Percentiles rank a stretch among this genome's conserved stretches.
phyloP scores from a whole-genome alignment of 2,797 vertebrate genomes.

The Varecia variegata region DNA sequence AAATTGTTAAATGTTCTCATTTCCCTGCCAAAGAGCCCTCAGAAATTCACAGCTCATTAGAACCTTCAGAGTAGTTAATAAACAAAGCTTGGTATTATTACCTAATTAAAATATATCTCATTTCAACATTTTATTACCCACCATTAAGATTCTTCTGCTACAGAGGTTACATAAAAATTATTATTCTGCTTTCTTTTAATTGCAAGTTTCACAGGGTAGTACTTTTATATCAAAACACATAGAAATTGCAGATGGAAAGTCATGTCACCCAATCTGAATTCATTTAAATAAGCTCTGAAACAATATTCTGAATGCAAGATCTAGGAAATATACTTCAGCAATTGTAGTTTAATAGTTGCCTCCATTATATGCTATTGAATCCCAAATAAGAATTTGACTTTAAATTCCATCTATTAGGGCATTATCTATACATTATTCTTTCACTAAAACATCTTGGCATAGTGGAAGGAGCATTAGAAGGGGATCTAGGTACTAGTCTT shows the following conservation, averaged over 20 bases:
- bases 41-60: conserved; percentile 81
- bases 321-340: neutral
- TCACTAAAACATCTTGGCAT: neutral
- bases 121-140: conserved; percentile 78
- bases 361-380: neutral
- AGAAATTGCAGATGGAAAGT: conserved; percentile 54
- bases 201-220: conserved; percentile 63
- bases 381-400: neutral
- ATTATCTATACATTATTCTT: neutral
- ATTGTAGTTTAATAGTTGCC: conserved; percentile 1
- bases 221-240: conserved; percentile 68
- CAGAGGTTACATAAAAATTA: conserved; percentile 75
- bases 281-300: conserved; percentile 52
- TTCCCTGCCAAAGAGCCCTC: conserved; percentile 74
- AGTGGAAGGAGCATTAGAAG: neutral
- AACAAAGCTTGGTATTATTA: conserved; percentile 81
- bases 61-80: conserved; percentile 82
- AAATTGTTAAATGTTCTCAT: conserved; percentile 78
- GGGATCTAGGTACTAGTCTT: neutral
- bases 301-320: neutral
- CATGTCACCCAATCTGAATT: neutral
- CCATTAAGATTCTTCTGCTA: conserved; percentile 77
- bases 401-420: neutral
- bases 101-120: conserved; percentile 82
- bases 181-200: conserved; percentile 69